Base-by-base conservation (phyloP, 2,797 vertebrate genomes). In the Antennarius maculatus region DNA sequence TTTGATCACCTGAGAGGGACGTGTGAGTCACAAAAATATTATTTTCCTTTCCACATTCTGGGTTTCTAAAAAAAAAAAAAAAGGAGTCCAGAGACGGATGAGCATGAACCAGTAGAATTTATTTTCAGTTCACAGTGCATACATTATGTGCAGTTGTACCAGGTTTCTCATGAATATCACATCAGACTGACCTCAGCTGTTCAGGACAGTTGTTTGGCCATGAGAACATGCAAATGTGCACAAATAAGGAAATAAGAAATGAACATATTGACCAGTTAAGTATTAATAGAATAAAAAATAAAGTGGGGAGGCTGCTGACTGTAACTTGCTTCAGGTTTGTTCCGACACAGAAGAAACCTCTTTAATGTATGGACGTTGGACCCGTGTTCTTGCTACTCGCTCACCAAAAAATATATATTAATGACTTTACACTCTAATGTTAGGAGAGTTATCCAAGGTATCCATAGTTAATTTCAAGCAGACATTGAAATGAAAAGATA, bases 61-160 rank as follows among this genome's bases (percentile, higher is more conserved):
- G 5, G 31, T 7, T 17, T 31, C 16, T 53, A 53, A 31, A 29
- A 18, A 55, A 1, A 2, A 23, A 71, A 68, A 27, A 34, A 34
- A 6, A 34, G 5, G 15, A 73, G 45, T 13, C 41, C 27, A 31
- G 12, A 23, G 17, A 52, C 50, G 76, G 66, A 75, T 66, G 37
- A 74, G 86, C 79, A 83, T 83, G 69, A 83, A 91, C 88, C 76
- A 67, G 71, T 76, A 88, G 80, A 9, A 75, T 94, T 92, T 93
- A 92, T 93, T 93, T 86, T 85, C 65, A 83, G 74, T 89, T 92
- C 89, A 93, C 90, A 93, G 92, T 92, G 92, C 82, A 82, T 88
- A 92, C 91, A 90, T 88, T 71, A 76, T 90, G 89, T 91, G 88
- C 88, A 83, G 76, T 84, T 84, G 87, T 83, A 88, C 77, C 80